phyloP scores from a whole-genome alignment of 2,888 invertebrate genomes.

The Lamproptera curius region DNA sequence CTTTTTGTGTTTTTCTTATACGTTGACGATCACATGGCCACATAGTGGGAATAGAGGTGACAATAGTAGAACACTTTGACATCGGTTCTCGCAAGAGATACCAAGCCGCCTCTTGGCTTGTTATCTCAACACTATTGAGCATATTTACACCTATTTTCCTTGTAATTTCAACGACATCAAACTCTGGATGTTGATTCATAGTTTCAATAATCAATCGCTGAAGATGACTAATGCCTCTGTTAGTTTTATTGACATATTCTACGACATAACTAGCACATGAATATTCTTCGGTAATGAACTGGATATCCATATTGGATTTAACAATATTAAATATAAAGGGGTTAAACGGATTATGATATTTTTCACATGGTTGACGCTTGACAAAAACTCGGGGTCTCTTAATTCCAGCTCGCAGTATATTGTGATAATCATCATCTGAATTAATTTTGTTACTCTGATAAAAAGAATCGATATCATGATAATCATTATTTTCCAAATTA shows the following conservation, averaged over 20 bases:
- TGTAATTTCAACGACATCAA: slow-evolving; percentile 29
- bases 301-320: slow-evolving; percentile 43
- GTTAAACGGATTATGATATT: slow-evolving; percentile 50
- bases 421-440: slow-evolving; percentile 34
- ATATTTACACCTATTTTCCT: slow-evolving; percentile 24
- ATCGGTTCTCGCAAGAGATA: not conserved
- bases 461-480: slow-evolving; percentile 27
- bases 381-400: slow-evolving; percentile 21
- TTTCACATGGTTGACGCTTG: slow-evolving; percentile 34
- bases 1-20: slow-evolving; percentile 39
- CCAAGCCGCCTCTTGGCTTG: not conserved
- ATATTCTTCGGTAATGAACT: slow-evolving; percentile 44
- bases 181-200: slow-evolving; percentile 34
- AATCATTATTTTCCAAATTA: slow-evolving; percentile 32
- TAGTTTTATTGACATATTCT: slow-evolving; percentile 48
- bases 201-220: slow-evolving; percentile 38
- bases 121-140: not conserved
- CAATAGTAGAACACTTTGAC: too few relatives aligned
- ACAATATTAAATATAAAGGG: slow-evolving; percentile 41
- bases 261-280: slow-evolving; percentile 49
- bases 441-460: slow-evolving; percentile 30
- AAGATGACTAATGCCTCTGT: slow-evolving; percentile 42
- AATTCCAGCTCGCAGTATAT: slow-evolving; percentile 19
- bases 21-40: slow-evolving; percentile 40
- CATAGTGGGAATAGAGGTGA: too few relatives aligned